Conservation (phyloP, 1,140 invertebrate genomes). For the Polypedilum vanderplanki region DNA sequence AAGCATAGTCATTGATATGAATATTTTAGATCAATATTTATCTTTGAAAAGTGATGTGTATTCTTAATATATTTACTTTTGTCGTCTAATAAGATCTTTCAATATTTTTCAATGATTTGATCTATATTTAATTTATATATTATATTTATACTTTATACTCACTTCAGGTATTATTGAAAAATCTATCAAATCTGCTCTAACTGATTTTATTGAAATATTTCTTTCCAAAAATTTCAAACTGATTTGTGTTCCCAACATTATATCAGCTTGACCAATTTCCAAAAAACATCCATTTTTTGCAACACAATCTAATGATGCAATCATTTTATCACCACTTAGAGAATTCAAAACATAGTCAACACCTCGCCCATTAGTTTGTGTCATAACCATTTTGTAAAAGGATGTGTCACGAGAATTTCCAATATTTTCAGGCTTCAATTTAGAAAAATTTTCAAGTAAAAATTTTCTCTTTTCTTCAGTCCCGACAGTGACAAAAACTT, state of each 20-base stretch:
- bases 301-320: slow-evolving; percentile 44
- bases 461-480: slow-evolving; percentile 43
- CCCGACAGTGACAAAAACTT: slow-evolving; percentile 52
- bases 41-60: too few relatives aligned
- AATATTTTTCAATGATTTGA: too few relatives aligned
- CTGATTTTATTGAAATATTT: background rate
- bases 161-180: too few relatives aligned
- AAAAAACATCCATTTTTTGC: slow-evolving; percentile 60
- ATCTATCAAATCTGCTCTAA: too few relatives aligned
- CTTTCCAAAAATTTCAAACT: background rate
- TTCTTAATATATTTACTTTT: too few relatives aligned
- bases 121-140: too few relatives aligned
- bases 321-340: slow-evolving; percentile 52
- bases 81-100: too few relatives aligned
- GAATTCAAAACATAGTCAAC: slow-evolving; percentile 60
- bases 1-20: too few relatives aligned
- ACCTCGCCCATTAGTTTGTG: slow-evolving; percentile 41
- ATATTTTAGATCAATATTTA: too few relatives aligned
- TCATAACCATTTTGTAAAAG: slow-evolving; percentile 51
- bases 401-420: slow-evolving; percentile 49
- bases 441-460: slow-evolving; percentile 37
- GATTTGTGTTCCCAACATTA: slow-evolving; percentile 51
- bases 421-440: slow-evolving; percentile 43
- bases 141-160: too few relatives aligned
- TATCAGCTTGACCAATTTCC: slow-evolving; percentile 66